Evolutionary conservation across 2,797 vertebrate genomes (phyloP), one percentile per base, ranked within the genome.

Genomic region (Ciconia nigra): DNA sequence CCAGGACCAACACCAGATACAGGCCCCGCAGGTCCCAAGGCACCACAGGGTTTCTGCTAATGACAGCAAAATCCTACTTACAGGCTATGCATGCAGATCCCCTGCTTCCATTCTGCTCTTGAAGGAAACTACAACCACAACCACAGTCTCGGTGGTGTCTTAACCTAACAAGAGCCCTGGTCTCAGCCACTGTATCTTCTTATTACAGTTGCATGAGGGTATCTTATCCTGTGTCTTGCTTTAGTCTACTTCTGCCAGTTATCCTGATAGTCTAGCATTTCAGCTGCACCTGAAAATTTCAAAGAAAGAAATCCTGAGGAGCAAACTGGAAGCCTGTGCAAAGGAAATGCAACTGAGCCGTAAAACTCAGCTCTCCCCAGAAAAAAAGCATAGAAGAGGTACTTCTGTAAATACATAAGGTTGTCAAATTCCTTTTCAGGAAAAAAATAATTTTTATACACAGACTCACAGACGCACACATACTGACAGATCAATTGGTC

Each of bases 331-430:
- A 82, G 24, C 19, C 14, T 51, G 6, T 42, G 69, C 37, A 83
- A 79, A 72, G 21, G 33, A 79, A 89, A 88, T 49, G 37, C 4
- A 85, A 35, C 7, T 46, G 25, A 73, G 33, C 1, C 7, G 33
- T n/a, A 71, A 83, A 39, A 28, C 0, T 1, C 33, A 54, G 7
- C 5, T 41, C 2, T 72, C 13, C 15, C 6, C 13, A 77, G 33
- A 28, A 39, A 25, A 61, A 89, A 39, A 5, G 10, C 69, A 1
- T 31, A 7, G 37, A 7, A 80, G 5, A 46, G 8, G 19, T 73
- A 46, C 3, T 66, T 59, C 9, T 0, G 0, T 47, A 77, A 76
- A 67, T 25, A 11, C 18, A 55, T 80, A 55, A 41, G 9, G 16
- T 22, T 89, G 47, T 44, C 47, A 77, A 37, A 84, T 58, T 85